Percentiles rank a stretch among this genome's conserved stretches.
Conservation (phyloP, 2,113 vertebrate species). For the Nothoprocta pentlandii region DNA sequence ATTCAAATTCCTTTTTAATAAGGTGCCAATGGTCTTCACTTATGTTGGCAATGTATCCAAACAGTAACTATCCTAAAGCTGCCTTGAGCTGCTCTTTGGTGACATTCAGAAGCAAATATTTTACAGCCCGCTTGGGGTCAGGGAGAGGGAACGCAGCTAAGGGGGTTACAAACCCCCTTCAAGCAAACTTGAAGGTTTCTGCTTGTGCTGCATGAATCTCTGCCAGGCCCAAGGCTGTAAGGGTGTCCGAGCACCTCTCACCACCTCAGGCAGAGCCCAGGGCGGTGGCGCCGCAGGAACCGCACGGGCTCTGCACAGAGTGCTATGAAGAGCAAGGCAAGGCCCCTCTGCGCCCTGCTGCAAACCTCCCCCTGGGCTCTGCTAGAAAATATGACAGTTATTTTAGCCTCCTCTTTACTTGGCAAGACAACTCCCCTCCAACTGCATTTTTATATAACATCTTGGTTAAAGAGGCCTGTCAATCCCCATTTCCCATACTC, state of each 20-base stretch:
- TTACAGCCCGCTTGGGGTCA: rapidly evolving
- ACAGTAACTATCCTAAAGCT: neutral
- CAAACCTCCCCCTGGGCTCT: neutral
- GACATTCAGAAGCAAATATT: rapidly evolving
- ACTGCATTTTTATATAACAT: neutral
- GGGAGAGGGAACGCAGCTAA: rapidly evolving
- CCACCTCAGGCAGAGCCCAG: rapidly evolving
- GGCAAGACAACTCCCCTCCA: neutral
- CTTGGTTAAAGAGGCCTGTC: neutral
- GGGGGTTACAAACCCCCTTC: neutral
- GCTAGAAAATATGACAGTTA: neutral
- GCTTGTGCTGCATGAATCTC: rapidly evolving
- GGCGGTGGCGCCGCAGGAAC: neutral
- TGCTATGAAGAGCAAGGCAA: rapidly evolving
- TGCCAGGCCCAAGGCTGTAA: rapidly evolving
- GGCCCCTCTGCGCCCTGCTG: rapidly evolving
- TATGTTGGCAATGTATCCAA: rapidly evolving
- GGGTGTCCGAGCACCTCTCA: rapidly evolving
- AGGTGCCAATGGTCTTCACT: neutral
- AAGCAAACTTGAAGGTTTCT: rapidly evolving
- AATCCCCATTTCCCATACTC: neutral
- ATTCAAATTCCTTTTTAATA: neutral
- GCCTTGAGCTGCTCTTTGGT: rapidly evolving
- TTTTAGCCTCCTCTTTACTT: neutral
- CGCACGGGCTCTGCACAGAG: rapidly evolving